Evolutionary conservation across 2,888 invertebrate species (phyloP).

Genomic region (Timema cristinae): DNA sequence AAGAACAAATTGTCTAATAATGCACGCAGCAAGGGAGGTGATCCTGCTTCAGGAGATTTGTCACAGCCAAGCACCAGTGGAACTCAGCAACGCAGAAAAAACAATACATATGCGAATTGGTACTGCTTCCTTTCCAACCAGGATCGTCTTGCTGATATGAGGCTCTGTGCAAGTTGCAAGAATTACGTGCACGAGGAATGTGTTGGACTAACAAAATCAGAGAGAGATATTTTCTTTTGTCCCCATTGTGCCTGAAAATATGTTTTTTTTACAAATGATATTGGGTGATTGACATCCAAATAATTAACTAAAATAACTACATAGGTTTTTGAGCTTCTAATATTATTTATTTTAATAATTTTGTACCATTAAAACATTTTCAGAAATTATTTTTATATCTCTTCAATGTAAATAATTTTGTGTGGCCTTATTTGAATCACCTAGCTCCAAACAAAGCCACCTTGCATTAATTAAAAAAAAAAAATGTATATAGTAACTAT

Average conservation of each 20-base stretch:
- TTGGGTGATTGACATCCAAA: too few relatives aligned
- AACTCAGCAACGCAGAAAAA: constrained; percentile 7
- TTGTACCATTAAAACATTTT: too few relatives aligned
- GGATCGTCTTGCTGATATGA: constrained; percentile 11
- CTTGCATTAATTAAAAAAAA: too few relatives aligned
- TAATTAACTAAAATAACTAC: too few relatives aligned
- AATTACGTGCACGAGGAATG: neutral
- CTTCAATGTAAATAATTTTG: too few relatives aligned
- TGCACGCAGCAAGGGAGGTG: constrained; percentile 1
- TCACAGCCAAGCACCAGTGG: constrained; percentile 7
- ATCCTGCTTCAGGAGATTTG: neutral
- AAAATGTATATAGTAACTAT: too few relatives aligned
- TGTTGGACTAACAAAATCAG: constrained; percentile 1
- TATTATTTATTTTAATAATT: too few relatives aligned
- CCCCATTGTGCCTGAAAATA: neutral
- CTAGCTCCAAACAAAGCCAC: too few relatives aligned
- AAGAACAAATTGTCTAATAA: constrained; percentile 1
- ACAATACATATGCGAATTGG: neutral
- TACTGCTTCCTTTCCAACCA: constrained; percentile 13
- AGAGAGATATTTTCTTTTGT: neutral
- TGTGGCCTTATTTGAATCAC: too few relatives aligned
- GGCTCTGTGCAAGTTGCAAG: constrained; percentile 14
- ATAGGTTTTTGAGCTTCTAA: too few relatives aligned
- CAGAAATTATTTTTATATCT: too few relatives aligned
- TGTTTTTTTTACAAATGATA: neutral